Conservation (phyloP, 2,113 vertebrate species). For the Upupa epops region DNA sequence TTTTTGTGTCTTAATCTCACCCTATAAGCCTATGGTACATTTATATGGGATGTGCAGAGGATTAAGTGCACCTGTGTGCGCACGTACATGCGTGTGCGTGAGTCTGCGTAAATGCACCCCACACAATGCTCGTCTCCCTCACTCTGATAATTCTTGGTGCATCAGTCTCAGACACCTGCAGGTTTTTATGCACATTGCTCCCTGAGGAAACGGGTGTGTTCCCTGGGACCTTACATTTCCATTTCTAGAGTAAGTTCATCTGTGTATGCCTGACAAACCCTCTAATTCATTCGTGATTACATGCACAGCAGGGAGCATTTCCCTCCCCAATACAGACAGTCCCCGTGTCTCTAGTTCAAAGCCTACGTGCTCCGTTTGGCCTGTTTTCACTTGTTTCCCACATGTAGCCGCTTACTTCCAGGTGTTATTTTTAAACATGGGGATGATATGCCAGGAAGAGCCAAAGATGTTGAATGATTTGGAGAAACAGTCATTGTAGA, state of each 20-base stretch:
- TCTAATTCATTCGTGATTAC: conserved; percentile 41
- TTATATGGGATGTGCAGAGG: background rate
- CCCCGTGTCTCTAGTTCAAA: background rate
- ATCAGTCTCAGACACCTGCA: background rate
- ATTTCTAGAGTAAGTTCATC: conserved; percentile 34
- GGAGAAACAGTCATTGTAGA: conserved; percentile 99
- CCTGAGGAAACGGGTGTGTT: background rate
- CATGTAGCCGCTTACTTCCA: conserved; percentile 87
- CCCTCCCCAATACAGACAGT: background rate
- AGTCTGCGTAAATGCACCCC: background rate
- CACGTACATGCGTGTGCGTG: too few species aligned
- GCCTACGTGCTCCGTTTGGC: background rate
- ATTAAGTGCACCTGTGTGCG: background rate
- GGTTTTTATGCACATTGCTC: conserved; percentile 8
- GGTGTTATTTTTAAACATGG: conserved; percentile 89
- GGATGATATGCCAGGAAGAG: conserved; percentile 89
- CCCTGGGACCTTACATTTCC: background rate
- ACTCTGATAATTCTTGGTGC: background rate
- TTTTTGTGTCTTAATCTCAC: background rate
- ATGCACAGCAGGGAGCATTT: conserved; percentile 1
- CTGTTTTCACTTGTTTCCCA: background rate
- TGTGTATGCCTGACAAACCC: conserved; percentile 24
- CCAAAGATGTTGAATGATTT: conserved; percentile 96
- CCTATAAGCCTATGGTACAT: accelerated
- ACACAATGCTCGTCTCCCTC: background rate